Base-by-base conservation (phyloP, 1,140 invertebrate genomes). In the Drosophila ogumai region DNA sequence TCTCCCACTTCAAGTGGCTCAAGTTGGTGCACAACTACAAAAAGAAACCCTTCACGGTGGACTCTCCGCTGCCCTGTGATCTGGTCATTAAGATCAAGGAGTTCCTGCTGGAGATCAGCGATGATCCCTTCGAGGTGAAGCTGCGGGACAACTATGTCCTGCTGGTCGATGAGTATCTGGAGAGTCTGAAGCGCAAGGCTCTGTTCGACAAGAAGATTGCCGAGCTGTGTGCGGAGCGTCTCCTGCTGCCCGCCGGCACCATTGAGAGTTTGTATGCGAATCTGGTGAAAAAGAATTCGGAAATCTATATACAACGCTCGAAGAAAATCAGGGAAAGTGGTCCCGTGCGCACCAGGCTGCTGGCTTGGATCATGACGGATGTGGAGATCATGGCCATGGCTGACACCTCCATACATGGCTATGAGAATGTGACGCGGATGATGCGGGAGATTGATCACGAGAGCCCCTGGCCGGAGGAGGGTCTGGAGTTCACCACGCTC, bases 81-180 rank as follows among this genome's bases (percentile, higher is more conserved):
- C 92, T 99, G 50, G 94, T 96, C 40, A 96, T 98, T 17, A 98
- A 98, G 94, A 97, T 90, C 19, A 96, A 96, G 91, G 96, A 96
- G 79, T 96, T 98, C 91, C 91, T 96, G 4, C 95, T 99, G 63
- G 97, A 99, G 93, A 95, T 99, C 92, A 96, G 96, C 74, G 99
- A 99, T 93, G 99, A 99, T 95, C 98, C 98, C 2, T 99, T 99
- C 92, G 99, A 99, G 94, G 98, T 99, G 1, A 98, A 97, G 88
- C 93, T 99, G 3, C 94, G 98, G 3, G 98, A 99, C 82, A 99
- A 99, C 93, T 99, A 98, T 92, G 98, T 99, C 90, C 93, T 99
- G 1, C 91, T 99, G 22, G 98, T 98, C 88, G 99, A 99, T 91
- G 99, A 99, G 93, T 98, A 98, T 81, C 96, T 97, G 82, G 99